These are phyloP conservation scores for Plagodis pulveraria DNA, from an alignment of 2,888 invertebrate genomes.

Conservation along the genomic window DNA sequence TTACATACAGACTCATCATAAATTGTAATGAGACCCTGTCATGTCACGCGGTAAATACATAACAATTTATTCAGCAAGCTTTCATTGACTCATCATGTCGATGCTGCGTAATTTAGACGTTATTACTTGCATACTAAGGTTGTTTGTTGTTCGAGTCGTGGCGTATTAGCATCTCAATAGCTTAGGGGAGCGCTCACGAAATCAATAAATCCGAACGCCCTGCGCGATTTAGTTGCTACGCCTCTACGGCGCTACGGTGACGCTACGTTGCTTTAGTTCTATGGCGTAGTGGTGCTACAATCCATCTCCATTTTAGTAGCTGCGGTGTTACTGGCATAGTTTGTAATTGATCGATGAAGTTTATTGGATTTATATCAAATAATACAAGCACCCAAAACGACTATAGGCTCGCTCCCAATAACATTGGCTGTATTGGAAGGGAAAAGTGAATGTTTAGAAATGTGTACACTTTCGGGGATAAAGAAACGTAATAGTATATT, in stretches of 20 bases:
- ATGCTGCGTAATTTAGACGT: constrained; percentile 34
- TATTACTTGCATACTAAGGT: constrained; percentile 38
- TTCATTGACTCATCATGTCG: constrained; percentile 43
- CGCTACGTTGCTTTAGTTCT: constrained; percentile 39
- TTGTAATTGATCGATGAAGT: not conserved
- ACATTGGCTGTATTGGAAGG: too few relatives aligned
- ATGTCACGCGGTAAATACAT: constrained; percentile 42
- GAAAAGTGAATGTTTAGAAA: too few relatives aligned
- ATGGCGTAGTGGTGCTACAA: constrained; percentile 43
- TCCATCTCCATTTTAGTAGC: constrained; percentile 19
- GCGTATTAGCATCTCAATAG: constrained; percentile 55
- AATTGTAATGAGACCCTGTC: constrained; percentile 43
- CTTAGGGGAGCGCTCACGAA: constrained; percentile 47
- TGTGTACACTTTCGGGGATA: too few relatives aligned
- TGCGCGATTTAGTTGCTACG: constrained; percentile 47
- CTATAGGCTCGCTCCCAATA: too few relatives aligned
- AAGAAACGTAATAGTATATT: too few relatives aligned
- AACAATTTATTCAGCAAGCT: constrained; percentile 44
- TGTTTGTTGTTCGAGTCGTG: constrained; percentile 39
- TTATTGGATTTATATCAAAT: too few relatives aligned
- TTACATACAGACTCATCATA: constrained; percentile 39
- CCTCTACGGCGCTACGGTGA: constrained; percentile 33
- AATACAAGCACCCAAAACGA: too few relatives aligned
- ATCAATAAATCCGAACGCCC: constrained; percentile 56
- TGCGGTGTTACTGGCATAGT: not conserved